Evolutionary conservation across 2,113 vertebrate genomes (phyloP).

Genomic region (Tiliqua scincoides): DNA sequence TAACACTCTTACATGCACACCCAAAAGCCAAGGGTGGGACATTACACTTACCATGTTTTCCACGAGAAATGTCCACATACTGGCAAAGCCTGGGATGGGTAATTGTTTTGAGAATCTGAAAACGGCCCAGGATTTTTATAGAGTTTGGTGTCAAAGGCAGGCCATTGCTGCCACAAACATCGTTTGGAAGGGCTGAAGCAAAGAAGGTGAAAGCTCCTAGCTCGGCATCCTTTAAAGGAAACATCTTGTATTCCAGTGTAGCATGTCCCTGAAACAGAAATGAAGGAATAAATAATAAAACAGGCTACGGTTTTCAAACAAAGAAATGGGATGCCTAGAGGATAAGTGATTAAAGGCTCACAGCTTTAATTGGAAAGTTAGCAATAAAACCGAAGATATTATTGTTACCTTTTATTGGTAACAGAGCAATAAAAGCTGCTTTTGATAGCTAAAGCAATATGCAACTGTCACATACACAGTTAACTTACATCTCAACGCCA

Average conservation of each 20-base stretch:
- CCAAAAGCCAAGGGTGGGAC: background rate
- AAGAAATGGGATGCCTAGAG: background rate
- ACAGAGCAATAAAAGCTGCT: background rate
- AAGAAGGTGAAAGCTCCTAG: conserved; percentile 97
- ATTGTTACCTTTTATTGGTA: background rate
- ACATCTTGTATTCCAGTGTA: conserved; percentile 74
- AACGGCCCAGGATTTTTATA: conserved; percentile 97
- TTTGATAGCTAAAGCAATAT: background rate
- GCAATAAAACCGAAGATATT: background rate
- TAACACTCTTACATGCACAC: background rate
- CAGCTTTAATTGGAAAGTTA: background rate
- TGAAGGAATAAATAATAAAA: conserved; percentile 3
- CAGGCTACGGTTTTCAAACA: background rate
- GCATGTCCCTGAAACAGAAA: background rate
- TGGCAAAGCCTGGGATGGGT: conserved; percentile 95
- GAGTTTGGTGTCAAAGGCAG: conserved; percentile 98
- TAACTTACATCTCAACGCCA: background rate
- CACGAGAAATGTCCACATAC: conserved; percentile 94
- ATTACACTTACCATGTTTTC: conserved; percentile 89
- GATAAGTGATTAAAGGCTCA: background rate
- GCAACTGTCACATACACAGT: background rate
- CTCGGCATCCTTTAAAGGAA: conserved; percentile 88
- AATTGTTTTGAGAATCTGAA: conserved; percentile 96
- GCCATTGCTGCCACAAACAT: conserved; percentile 98
- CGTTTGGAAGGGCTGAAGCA: conserved; percentile 94